Base-by-base conservation (phyloP, 2,797 vertebrate genomes). In the Sternotherus odoratus region DNA sequence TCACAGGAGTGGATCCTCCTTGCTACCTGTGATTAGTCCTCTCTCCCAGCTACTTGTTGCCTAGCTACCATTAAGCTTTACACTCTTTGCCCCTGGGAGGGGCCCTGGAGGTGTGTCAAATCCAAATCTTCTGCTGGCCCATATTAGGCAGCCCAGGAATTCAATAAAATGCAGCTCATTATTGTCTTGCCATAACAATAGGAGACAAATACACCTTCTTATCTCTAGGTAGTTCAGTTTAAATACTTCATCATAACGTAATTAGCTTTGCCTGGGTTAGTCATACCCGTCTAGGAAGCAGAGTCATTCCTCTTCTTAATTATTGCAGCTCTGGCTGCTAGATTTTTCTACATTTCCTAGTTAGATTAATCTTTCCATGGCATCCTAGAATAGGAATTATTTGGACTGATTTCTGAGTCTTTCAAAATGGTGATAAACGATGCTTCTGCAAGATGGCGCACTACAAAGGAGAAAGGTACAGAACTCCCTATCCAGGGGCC, bases 241-340 rank as follows among this genome's bases (percentile, higher is more conserved):
- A 78, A 1, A 80, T 90, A 79, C 92, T 78, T 82, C 46, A 92
- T 94, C 94, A 80, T 94, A 96, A 90, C 54, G 30, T 48, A 89
- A 88, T 80, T 72, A 87, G 82, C 92, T 93, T 81, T 63, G 88
- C 53, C 91, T 0, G 0, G 39, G 33, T 92, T 87, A 94, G 84
- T 95, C 87, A 95, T 75, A 80, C 0, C 2, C 28, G 86, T 49
- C 36, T 26, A 82, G 82, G 46, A 77, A 96, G 82, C 77, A 83
- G 1, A 0, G 90, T 63, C 54, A 80, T 51, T 56, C 77, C 75
- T 86, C 36, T 82, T 79, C 24, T 16, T 30, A 75, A 46, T 75
- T 9, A 17, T 8, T 28, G 6, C 57, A 48, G 4, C 19, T 12
- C 60, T 5, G 46, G n/a, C 8, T 15, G 7, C 6, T 46, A 21